Conservation (phyloP, 2,888 invertebrate genomes). For the Pachydiplax longipennis region DNA sequence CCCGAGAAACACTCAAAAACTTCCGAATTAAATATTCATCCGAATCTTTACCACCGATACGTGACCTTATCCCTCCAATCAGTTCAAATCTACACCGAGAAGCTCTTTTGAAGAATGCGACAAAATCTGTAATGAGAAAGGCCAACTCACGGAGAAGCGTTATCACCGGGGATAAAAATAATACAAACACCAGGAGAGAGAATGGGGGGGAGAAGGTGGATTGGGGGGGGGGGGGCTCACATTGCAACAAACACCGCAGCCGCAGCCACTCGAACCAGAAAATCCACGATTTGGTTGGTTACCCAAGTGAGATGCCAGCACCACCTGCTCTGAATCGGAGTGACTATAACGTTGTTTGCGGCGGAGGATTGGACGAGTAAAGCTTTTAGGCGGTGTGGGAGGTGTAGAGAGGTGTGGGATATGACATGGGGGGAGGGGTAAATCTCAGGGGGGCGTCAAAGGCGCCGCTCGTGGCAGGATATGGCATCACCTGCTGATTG, state of each 20-base stretch:
- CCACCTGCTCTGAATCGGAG: slow-evolving; percentile 7
- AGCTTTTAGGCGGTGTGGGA: neutral
- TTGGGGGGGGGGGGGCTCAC: neutral
- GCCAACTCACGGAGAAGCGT: neutral
- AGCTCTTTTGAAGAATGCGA: too few species aligned
- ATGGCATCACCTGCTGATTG: slow-evolving; percentile 39
- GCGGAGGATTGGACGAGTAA: neutral
- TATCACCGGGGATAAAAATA: neutral
- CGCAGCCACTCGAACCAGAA: slow-evolving; percentile 30
- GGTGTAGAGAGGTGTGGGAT: neutral
- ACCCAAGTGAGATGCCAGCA: slow-evolving; percentile 20
- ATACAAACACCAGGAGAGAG: neutral
- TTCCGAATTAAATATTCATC: too few species aligned
- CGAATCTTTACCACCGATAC: too few species aligned
- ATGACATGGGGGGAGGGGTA: neutral
- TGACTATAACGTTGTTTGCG: neutral
- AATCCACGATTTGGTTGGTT: slow-evolving; percentile 37
- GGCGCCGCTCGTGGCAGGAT: slow-evolving; percentile 21
- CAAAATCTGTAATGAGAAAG: too few species aligned
- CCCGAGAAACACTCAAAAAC: too few species aligned
- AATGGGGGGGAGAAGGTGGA: neutral
- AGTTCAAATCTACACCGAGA: too few species aligned
- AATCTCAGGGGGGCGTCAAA: slow-evolving; percentile 9
- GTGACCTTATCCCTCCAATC: too few species aligned
- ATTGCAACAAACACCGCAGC: neutral